Base-by-base conservation (phyloP, 2,113 vertebrate genomes). In the Odontophorus gujanensis region DNA sequence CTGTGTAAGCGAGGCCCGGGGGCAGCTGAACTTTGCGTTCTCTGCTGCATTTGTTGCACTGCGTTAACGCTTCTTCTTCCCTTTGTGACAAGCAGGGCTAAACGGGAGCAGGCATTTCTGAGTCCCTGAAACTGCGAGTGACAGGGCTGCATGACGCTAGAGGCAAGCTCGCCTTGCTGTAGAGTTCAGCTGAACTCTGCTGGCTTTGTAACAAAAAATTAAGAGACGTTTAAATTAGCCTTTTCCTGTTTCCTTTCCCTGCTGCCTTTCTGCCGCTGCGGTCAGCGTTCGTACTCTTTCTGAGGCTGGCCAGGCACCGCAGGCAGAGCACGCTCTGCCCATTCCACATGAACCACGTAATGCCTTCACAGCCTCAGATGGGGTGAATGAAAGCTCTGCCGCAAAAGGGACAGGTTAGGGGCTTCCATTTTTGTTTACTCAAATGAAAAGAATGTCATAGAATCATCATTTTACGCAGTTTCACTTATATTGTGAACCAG, bases 51-150 rank as follows among this genome's bases (percentile, higher is more conserved):
- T 61, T 88, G 40, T 76, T 79, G 43, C 7, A n/a, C 77, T 85
- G 84, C 75, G 74, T 95, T 85, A 81, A 71, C 94, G 84, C 90
- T 89, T 84, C 78, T 76, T 83, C 90, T 89, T 92, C 77, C 90
- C 66, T 77, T 93, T 93, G 43, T 88, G 85, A 86, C 69, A 87
- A 93, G 63, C 4, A 73, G 45, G 45, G 8, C 34, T 67, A 53
- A 90, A 69, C 32, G 81, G 4, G 18, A 85, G 43, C 20, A 47
- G 81, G 92, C 18, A 9, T 11, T 68, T 90, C 36, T 81, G 59
- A 59, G 45, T 45, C 9, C 61, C 36, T 13, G 13, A 72, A 63
- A 82, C 62, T 7, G 19, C 5, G 11, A 83, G 63, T 1, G 2
- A 47, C 28, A 38, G 25, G 55, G 40, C 5, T 85, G 67, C 34